Conservation (phyloP, 2,113 vertebrate species). For the Dolichallabes microphthalmus region DNA sequence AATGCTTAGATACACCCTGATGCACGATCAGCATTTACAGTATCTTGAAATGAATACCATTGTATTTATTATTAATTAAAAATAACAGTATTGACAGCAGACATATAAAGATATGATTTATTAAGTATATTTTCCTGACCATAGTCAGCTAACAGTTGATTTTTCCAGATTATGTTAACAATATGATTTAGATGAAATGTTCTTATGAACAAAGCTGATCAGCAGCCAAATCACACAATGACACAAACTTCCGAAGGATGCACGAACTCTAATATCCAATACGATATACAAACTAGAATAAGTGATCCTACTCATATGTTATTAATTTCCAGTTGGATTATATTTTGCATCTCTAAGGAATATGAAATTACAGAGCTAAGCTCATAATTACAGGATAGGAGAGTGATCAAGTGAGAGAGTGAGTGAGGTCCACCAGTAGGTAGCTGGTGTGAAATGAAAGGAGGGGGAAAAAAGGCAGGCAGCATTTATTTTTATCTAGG, state of each 20-base stretch:
- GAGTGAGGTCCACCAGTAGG: neutral
- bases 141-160: neutral
- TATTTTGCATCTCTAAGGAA: neutral
- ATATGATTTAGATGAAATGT: neutral
- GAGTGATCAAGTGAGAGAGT: neutral
- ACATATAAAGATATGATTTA: neutral
- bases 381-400: neutral
- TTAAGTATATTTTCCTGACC: neutral
- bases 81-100: neutral
- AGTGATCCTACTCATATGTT: neutral
- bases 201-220: neutral
- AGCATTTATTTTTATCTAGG: slow-evolving; percentile 41
- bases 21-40: neutral
- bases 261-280: neutral
- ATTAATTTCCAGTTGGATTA: neutral
- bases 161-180: neutral
- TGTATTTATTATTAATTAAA: neutral
- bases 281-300: neutral
- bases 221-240: neutral
- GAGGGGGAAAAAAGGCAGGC: neutral
- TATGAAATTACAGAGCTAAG: neutral
- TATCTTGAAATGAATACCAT: neutral
- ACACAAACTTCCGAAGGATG: neutral
- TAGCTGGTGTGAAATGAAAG: neutral
- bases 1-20: neutral